A percentile compares a stretch with the other conserved stretches of the same genome.
These are phyloP conservation scores for Xerus inauris DNA, from an alignment of 2,113 vertebrate species.

Conservation along the genomic window DNA sequence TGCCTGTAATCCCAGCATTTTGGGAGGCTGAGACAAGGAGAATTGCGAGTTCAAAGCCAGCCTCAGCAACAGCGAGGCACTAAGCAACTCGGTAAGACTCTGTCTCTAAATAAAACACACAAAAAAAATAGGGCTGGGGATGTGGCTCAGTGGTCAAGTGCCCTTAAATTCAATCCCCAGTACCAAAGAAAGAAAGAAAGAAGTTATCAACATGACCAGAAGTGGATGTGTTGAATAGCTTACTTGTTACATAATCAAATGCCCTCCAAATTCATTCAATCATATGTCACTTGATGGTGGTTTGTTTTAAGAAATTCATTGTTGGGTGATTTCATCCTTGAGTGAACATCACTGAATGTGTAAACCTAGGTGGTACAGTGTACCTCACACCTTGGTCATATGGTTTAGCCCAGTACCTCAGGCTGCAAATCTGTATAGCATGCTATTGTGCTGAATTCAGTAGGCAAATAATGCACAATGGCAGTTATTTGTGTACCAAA, in stretches of 20 bases:
- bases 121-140: no score
- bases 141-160: no score
- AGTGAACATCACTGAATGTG: background rate
- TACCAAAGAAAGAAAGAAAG: no score
- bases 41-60: no score
- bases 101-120: no score
- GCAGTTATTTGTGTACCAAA: background rate
- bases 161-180: no score
- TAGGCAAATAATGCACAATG: background rate
- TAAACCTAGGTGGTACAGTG: background rate
- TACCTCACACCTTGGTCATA: no score
- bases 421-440: background rate
- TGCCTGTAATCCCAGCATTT: no score
- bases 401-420: background rate
- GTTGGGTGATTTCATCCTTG: background rate
- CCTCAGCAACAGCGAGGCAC: no score
- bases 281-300: background rate
- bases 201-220: background rate
- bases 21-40: no score
- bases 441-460: background rate
- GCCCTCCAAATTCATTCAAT: background rate
- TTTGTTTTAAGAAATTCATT: background rate
- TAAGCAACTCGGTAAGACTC: no score
- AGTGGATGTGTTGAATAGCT: background rate
- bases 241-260: background rate